A percentile compares a stretch with the other conserved stretches of the same genome.
phyloP scores from a whole-genome alignment of 2,888 invertebrate genomes.

The Idaea dimidiata region DNA sequence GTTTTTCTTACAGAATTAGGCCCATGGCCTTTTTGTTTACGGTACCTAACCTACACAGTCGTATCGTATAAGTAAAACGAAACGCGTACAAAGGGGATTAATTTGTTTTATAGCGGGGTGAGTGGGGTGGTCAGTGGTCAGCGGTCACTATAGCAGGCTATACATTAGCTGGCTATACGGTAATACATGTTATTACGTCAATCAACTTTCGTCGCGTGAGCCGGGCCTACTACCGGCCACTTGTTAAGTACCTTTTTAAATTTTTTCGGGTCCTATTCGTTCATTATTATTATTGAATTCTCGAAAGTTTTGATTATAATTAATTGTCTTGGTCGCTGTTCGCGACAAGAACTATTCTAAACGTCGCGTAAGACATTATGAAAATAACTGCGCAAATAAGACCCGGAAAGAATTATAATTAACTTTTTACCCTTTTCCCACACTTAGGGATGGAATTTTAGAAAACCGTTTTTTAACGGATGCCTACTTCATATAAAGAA shows the following conservation, averaged over 20 bases:
- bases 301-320: no score
- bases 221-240: conserved; percentile 27
- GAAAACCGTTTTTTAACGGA: no score
- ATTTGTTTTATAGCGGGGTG: conserved; percentile 67
- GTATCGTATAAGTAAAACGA: neutral
- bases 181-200: conserved; percentile 53
- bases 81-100: conserved; percentile 40
- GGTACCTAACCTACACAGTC: neutral
- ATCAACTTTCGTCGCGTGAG: conserved; percentile 50
- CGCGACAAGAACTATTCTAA: no score
- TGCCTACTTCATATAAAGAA: no score
- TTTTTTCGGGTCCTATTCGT: neutral
- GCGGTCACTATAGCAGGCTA: conserved; percentile 35
- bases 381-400: no score
- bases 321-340: no score
- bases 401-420: no score
- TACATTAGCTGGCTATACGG: conserved; percentile 5
- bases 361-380: no score
- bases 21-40: neutral
- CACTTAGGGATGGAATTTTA: no score
- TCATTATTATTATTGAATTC: neutral
- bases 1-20: no score
- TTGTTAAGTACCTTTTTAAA: neutral
- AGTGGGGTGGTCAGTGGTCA: conserved; percentile 24
- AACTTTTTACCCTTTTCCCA: no score